Evolutionary conservation across 1,140 invertebrate species (phyloP).

Genomic region (Venustaconcha ellipsiformis): DNA sequence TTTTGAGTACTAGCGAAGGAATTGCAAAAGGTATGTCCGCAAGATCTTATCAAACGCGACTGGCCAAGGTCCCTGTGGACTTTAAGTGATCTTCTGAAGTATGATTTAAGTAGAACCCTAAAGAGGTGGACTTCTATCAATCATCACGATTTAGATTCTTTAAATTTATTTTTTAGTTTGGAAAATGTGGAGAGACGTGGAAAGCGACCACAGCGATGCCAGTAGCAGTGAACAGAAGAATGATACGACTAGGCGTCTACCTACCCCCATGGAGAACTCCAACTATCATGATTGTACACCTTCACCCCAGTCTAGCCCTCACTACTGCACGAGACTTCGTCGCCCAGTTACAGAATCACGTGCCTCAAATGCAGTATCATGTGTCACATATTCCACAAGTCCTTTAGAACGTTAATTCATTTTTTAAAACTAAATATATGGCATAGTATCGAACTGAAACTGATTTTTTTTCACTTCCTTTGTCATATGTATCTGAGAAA

Average conservation of each 20-base stretch:
- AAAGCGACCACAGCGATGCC: conserved; percentile 44
- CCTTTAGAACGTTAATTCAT: background rate
- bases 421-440: too few species aligned
- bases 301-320: conserved; percentile 53
- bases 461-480: too few species aligned
- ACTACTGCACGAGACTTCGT: conserved; percentile 54
- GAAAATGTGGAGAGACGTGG: conserved; percentile 43
- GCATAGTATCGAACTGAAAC: too few species aligned
- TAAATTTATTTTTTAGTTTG: conserved; percentile 12
- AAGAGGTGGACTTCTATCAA: too few species aligned
- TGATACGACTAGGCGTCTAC: conserved; percentile 48
- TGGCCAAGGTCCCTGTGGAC: too few species aligned
- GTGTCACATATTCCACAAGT: conserved; percentile 15
- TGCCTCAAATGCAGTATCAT: conserved; percentile 48
- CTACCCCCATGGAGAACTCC: conserved; percentile 54
- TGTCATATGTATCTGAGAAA: too few species aligned
- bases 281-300: conserved; percentile 44
- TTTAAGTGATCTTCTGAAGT: too few species aligned
- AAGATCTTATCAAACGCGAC: too few species aligned
- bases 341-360: conserved; percentile 47
- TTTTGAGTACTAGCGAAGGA: too few species aligned
- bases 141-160: too few species aligned
- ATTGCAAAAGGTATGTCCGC: too few species aligned
- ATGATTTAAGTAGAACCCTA: too few species aligned
- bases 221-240: conserved; percentile 41